Evolutionary conservation across 2,113 vertebrate species (phyloP).

Genomic region (Notechis scutatus): DNA sequence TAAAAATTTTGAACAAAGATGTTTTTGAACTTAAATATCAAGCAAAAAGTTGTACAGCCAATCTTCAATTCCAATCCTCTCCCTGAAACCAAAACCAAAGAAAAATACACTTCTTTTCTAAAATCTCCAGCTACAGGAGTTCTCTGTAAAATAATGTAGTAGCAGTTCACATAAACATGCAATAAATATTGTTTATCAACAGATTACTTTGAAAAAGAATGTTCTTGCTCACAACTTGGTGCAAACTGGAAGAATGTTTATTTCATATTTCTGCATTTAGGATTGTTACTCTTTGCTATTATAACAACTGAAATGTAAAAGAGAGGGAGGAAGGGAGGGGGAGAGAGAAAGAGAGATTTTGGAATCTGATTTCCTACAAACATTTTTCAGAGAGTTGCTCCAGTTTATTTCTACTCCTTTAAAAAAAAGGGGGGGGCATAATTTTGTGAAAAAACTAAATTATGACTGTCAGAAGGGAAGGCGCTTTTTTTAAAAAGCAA

Average conservation of each 20-base stretch:
- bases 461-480: not conserved
- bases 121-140: conserved; percentile 24
- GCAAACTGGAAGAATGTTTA: not conserved
- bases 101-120: conserved; percentile 32
- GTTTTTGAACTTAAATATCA: conserved; percentile 30
- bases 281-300: conserved; percentile 38
- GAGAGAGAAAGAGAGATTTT: conserved; percentile 11
- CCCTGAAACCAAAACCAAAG: conserved; percentile 31
- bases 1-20: conserved; percentile 28
- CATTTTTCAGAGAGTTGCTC: conserved; percentile 13
- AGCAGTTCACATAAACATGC: not conserved
- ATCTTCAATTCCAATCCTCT: conserved; percentile 14
- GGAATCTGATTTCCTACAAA: conserved; percentile 35
- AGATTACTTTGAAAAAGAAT: conserved; percentile 34
- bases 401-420: conserved; percentile 4
- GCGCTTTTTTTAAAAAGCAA: not conserved
- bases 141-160: conserved; percentile 24
- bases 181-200: conserved; percentile 37
- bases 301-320: conserved; percentile 28
- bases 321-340: too few relatives aligned
- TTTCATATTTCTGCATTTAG: conserved; percentile 15
- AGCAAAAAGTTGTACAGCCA: conserved; percentile 30
- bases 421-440: not conserved
- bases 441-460: not conserved
- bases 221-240: conserved; percentile 16